phyloP scores from a whole-genome alignment of 2,113 vertebrate genomes.

The Nyctereutes procyonoides region DNA sequence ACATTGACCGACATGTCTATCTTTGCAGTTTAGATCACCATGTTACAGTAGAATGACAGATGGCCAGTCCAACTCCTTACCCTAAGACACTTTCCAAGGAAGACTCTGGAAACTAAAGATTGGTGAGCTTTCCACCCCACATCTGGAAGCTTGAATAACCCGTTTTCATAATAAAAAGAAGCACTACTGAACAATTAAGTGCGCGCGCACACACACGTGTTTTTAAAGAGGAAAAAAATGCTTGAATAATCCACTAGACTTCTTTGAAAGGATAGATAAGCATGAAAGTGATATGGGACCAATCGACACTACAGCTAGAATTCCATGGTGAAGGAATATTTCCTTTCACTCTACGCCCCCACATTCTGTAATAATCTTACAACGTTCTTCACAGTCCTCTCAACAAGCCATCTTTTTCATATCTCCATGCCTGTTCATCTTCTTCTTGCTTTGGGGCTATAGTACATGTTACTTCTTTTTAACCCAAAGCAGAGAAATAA shows the following conservation, averaged over 20 bases:
- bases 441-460: neutral
- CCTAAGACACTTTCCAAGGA: neutral
- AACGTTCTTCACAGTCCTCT: neutral
- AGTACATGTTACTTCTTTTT: neutral
- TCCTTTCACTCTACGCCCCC: neutral
- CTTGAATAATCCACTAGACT: neutral
- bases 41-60: neutral
- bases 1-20: neutral
- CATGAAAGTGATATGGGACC: neutral
- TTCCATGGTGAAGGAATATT: neutral
- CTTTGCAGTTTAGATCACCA: neutral
- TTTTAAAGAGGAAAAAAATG: neutral
- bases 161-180: neutral
- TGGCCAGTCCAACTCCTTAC: neutral
- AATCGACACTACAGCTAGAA: neutral
- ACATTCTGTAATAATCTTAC: neutral
- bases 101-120: constrained; percentile 34
- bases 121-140: neutral
- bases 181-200: neutral
- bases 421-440: neutral
- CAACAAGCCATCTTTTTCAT: neutral
- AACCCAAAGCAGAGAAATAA: neutral
- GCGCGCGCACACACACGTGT: neutral
- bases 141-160: neutral
- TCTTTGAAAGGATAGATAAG: neutral